These are phyloP conservation scores for Eilema caniola DNA, from an alignment of 2,888 invertebrate species.

Conservation along the genomic window DNA sequence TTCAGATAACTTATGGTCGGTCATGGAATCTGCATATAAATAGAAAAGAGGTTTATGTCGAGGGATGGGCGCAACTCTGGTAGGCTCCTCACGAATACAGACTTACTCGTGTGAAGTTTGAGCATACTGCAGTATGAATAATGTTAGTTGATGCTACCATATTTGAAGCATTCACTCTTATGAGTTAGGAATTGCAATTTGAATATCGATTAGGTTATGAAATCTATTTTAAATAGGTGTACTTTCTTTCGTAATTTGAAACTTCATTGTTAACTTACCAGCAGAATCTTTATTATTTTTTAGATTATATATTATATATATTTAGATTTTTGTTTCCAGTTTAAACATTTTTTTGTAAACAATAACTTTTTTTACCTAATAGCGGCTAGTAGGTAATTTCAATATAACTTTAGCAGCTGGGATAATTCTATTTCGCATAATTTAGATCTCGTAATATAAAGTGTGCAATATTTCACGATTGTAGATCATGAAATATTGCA, in stretches of 20 bases:
- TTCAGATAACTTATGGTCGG: constrained; percentile 85
- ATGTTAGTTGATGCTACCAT: constrained; percentile 25
- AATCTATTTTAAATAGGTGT: background rate
- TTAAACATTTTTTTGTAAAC: background rate
- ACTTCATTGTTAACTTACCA: background rate
- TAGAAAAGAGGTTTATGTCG: constrained; percentile 72
- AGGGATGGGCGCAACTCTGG: constrained; percentile 57
- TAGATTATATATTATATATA: no score
- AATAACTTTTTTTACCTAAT: background rate
- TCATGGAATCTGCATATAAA: constrained; percentile 86
- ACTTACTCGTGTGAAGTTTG: constrained; percentile 38
- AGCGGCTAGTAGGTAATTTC: background rate
- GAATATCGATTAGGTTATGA: background rate
- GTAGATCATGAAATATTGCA: no score
- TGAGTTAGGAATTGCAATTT: constrained; percentile 6
- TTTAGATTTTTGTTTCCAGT: no score
- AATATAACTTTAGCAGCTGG: background rate
- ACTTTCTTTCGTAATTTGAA: background rate
- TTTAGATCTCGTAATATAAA: constrained; percentile 18
- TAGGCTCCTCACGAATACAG: constrained; percentile 32
- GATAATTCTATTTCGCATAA: background rate
- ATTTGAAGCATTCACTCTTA: constrained; percentile 20
- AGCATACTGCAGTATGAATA: constrained; percentile 41
- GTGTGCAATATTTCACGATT: constrained; percentile 42
- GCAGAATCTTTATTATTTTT: no score